Conservation (phyloP, 2,888 invertebrate genomes). For the Campoplex nolae region DNA sequence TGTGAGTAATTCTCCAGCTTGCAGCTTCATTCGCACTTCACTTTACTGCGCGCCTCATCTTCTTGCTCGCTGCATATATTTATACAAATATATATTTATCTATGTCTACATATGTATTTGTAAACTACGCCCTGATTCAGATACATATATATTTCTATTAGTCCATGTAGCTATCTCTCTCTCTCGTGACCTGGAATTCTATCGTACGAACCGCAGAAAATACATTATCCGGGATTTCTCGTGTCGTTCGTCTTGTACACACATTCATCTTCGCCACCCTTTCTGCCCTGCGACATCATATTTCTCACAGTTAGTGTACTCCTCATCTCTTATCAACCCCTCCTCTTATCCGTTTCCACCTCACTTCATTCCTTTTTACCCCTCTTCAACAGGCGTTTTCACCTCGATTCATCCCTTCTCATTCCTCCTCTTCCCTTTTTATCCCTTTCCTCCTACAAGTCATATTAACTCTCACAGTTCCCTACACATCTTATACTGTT, state of each 20-base stretch:
- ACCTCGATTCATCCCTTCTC: slow-evolving; percentile 18
- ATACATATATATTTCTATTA: background rate
- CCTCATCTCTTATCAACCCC: slow-evolving; percentile 26
- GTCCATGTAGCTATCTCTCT: slow-evolving; percentile 8
- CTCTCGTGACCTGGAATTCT: slow-evolving; percentile 53
- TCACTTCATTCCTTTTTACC: slow-evolving; percentile 8
- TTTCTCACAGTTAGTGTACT: slow-evolving; percentile 62
- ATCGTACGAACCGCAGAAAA: slow-evolving; percentile 69
- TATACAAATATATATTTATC: slow-evolving; percentile 13
- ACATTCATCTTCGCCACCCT: slow-evolving; percentile 68
- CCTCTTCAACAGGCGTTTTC: slow-evolving; percentile 15
- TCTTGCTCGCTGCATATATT: background rate
- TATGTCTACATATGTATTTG: background rate
- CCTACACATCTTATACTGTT: slow-evolving; percentile 8
- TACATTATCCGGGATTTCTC: slow-evolving; percentile 75
- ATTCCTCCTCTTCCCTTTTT: slow-evolving; percentile 10
- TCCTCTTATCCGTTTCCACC: slow-evolving; percentile 4
- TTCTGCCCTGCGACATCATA: slow-evolving; percentile 68
- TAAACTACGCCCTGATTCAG: no score
- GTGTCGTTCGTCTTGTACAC: slow-evolving; percentile 72
- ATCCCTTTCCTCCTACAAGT: background rate
- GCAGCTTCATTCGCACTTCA: slow-evolving; percentile 51
- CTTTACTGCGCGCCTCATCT: slow-evolving; percentile 26
- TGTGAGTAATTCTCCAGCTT: slow-evolving; percentile 39
- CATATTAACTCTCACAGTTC: background rate